phyloP scores from a whole-genome alignment of 2,113 vertebrate genomes.

The Potamarius usumacintae region DNA sequence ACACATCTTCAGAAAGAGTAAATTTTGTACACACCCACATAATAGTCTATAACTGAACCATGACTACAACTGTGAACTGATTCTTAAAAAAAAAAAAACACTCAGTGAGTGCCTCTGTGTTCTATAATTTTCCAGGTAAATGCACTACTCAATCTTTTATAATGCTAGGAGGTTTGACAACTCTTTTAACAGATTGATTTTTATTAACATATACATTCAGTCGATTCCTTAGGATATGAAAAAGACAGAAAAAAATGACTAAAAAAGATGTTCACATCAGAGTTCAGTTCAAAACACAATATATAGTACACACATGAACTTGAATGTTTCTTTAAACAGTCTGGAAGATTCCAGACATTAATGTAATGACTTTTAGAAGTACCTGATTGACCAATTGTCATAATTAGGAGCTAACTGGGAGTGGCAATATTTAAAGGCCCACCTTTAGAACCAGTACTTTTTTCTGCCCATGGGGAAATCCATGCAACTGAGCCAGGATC shows the following conservation, averaged over 20 bases:
- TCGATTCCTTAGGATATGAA: not conserved
- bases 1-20: slow-evolving; percentile 37
- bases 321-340: not conserved
- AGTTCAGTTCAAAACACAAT: not conserved
- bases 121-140: slow-evolving; percentile 17
- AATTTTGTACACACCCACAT: slow-evolving; percentile 50
- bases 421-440: not conserved
- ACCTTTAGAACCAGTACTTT: not conserved
- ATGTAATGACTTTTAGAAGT: not conserved
- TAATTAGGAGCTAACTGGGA: not conserved
- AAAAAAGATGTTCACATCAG: not conserved
- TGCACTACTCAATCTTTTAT: not conserved
- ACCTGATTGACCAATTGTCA: not conserved
- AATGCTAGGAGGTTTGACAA: not conserved
- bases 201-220: not conserved
- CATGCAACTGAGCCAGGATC: not conserved
- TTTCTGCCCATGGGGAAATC: not conserved
- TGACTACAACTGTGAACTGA: slow-evolving; percentile 30
- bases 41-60: slow-evolving; percentile 50
- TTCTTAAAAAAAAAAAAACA: slow-evolving; percentile 17
- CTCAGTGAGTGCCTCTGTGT: not conserved
- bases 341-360: not conserved
- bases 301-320: not conserved
- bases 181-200: not conserved
- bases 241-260: not conserved